A percentile compares a stretch with the other conserved stretches of the same genome.
Conservation (phyloP, 1,140 invertebrate species). For the Cotesia chilonis region DNA sequence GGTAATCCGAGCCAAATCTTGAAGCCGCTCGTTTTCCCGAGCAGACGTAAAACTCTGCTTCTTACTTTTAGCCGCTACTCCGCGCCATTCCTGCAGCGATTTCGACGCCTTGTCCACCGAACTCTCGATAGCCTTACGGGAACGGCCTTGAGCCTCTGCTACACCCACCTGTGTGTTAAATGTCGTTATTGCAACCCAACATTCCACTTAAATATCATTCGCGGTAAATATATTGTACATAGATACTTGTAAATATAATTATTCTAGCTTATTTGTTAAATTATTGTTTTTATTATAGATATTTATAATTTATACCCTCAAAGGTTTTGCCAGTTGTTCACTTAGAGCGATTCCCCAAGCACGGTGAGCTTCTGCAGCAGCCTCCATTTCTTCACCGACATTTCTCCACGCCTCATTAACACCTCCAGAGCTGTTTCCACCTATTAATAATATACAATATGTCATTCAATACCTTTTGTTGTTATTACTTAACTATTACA, state of each 20-base stretch:
- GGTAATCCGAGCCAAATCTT: slow-evolving; percentile 70
- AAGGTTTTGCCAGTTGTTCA: slow-evolving; percentile 90
- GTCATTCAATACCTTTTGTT: not conserved
- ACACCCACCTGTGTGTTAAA: slow-evolving; percentile 57
- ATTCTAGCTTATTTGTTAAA: not conserved
- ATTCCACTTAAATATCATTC: not conserved
- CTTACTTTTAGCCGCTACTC: slow-evolving; percentile 85
- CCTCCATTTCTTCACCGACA: slow-evolving; percentile 89
- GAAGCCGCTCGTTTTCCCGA: slow-evolving; percentile 87
- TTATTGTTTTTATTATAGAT: not conserved
- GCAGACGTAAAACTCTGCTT: slow-evolving; percentile 84
- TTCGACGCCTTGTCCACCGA: slow-evolving; percentile 88
- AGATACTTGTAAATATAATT: too few relatives aligned
- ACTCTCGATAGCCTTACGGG: slow-evolving; percentile 77
- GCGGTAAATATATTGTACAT: not conserved
- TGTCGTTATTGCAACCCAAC: not conserved
- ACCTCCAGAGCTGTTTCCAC: slow-evolving; percentile 79
- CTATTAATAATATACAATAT: slow-evolving; percentile 41
- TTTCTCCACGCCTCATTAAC: slow-evolving; percentile 89
- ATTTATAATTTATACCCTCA: slow-evolving; percentile 67
- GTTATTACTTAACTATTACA: not conserved
- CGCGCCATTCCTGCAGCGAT: slow-evolving; percentile 83
- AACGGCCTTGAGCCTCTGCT: slow-evolving; percentile 71
- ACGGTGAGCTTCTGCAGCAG: slow-evolving; percentile 86
- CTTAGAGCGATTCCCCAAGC: slow-evolving; percentile 78